Base-by-base conservation (phyloP, 2,888 invertebrate species). In the Coleophora deauratella region DNA sequence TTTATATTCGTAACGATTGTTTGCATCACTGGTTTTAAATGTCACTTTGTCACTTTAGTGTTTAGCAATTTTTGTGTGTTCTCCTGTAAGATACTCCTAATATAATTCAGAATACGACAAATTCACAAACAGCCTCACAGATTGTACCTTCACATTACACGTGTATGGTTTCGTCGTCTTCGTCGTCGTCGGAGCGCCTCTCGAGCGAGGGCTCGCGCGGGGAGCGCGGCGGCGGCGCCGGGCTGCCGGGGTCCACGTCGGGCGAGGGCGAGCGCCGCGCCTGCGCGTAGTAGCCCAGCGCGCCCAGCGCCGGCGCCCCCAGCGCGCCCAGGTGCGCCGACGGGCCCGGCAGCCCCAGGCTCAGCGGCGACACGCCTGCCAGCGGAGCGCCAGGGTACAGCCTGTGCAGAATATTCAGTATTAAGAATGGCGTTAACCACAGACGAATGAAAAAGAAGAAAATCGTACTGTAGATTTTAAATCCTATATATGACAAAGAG, bases 271-370 rank as follows among this genome's bases (percentile, higher is more conserved):
- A 59, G 60, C 87, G 77, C 31, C 81, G 72, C 51, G 82, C 65
- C 71, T 87, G 67, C 66, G 87, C 71, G 66, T 87, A 76, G 78
- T 88, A 72, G 58, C 82, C 72, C 53, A 87, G 62, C 51, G 88
- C 75, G 36, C 87, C 72, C 14, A 91, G 88, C 60, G 88, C 92
- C 50, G 93, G 92, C 43, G 90, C 92, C 9, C 92, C 90, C 11
- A 91, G 73, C 9, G 89, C 87, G 21, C 90, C 89, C 11, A 91
- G 74, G 56, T 91, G 91, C 28, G 91, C 89, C 41, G 90, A 91
- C 2, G 91, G 91, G 7, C 91, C 91, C 3, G 91, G 89, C 41
- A 91, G 75, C 35, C 91, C 91, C 55, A 90, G 78, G 14, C 88
- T 87, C 21, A 88, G 66, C 13, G 80, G 89, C 50, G 67, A 88